A percentile compares a stretch with the other conserved stretches of the same genome.
phyloP scores from a whole-genome alignment of 2,888 invertebrate species.

The Fragum fragum region DNA sequence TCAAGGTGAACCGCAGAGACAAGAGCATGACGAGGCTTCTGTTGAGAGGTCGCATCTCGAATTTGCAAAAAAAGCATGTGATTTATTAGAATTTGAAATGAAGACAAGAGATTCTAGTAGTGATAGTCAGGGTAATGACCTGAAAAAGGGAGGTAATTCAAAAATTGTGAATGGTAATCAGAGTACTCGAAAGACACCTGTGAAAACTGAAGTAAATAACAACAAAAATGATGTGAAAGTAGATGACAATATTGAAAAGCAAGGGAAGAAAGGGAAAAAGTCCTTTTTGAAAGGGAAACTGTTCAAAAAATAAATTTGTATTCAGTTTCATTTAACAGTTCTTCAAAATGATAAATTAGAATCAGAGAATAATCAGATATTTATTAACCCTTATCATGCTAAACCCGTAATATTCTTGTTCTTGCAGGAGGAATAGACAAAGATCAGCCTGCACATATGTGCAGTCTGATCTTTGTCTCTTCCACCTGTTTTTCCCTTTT shows the following conservation, averaged over 20 bases:
- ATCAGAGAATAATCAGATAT: too few relatives aligned
- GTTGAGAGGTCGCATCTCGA: conserved; percentile 59
- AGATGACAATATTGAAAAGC: conserved; percentile 18
- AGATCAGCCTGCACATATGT: too few relatives aligned
- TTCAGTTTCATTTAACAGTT: too few relatives aligned
- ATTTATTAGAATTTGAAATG: conserved; percentile 57
- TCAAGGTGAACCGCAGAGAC: conserved; percentile 24
- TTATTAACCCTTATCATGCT: too few relatives aligned
- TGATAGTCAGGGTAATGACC: conserved; percentile 38
- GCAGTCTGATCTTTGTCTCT: too few relatives aligned
- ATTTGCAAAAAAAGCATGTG: conserved; percentile 62
- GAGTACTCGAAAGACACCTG: not conserved
- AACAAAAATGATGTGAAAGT: conserved; percentile 10
- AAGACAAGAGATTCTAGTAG: conserved; percentile 57
- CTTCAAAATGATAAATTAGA: too few relatives aligned
- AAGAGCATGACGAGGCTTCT: conserved; percentile 41
- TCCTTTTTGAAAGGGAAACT: conserved; percentile 60
- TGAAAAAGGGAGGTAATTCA: conserved; percentile 9
- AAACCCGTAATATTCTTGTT: too few relatives aligned
- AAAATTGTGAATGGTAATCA: not conserved
- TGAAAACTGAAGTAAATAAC: conserved; percentile 6
- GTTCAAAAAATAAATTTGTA: conserved; percentile 44
- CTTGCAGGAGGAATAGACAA: too few relatives aligned
- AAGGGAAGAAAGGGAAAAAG: conserved; percentile 54
- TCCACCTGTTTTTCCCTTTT: too few relatives aligned